Conservation (phyloP, 2,888 invertebrate genomes). For the Corbicula japonica region DNA sequence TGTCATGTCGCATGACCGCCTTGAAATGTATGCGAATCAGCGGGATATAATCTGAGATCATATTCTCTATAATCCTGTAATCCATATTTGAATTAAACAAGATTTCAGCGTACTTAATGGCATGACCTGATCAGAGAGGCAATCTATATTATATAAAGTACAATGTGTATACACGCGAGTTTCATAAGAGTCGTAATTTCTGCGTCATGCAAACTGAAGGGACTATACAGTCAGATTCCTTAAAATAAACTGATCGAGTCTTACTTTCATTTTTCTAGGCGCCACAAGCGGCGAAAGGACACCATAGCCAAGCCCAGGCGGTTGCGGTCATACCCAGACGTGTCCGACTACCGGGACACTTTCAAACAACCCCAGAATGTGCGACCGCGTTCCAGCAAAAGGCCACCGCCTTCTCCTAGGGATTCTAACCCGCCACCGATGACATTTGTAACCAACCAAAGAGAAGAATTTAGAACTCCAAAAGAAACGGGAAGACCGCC, state of each 20-base stretch:
- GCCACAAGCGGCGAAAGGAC: conserved; percentile 72
- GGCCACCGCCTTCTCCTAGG: conserved; percentile 78
- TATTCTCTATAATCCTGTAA: too few relatives aligned
- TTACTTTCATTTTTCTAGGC: conserved; percentile 63
- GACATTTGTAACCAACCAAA: conserved; percentile 81
- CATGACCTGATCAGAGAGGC: not conserved
- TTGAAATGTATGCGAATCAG: too few relatives aligned
- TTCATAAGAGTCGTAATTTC: not conserved
- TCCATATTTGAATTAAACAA: not conserved
- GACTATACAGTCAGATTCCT: not conserved
- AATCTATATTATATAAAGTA: not conserved
- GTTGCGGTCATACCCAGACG: conserved; percentile 65
- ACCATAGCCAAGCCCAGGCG: conserved; percentile 56
- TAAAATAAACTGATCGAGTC: not conserved
- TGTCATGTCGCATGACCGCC: too few relatives aligned
- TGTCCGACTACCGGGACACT: conserved; percentile 80
- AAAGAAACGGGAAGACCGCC: conserved; percentile 73
- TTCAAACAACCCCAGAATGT: conserved; percentile 71
- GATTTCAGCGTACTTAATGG: not conserved
- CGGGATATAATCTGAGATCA: too few relatives aligned
- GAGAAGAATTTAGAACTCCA: conserved; percentile 76
- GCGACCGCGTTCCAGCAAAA: conserved; percentile 83
- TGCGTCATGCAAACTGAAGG: not conserved
- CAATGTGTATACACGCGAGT: not conserved
- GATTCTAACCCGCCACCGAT: conserved; percentile 79